Conservation (phyloP, 2,888 invertebrate genomes). For the Xestia sexstrigata region DNA sequence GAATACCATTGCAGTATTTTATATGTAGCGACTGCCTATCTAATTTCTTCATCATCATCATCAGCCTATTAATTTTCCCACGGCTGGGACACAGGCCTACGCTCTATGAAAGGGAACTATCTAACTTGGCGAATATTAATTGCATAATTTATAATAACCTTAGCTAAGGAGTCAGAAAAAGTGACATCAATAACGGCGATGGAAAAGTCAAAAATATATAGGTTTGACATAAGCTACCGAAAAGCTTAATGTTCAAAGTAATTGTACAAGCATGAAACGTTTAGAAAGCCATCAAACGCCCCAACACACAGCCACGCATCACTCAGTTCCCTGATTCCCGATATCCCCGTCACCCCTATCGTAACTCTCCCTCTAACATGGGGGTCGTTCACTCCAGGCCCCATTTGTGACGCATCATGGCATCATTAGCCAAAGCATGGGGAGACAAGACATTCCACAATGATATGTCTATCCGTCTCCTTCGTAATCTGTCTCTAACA, state of each 20-base stretch:
- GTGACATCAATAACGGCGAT: not conserved
- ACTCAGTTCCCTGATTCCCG: slow-evolving; percentile 1
- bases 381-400: slow-evolving; percentile 28
- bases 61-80: no score
- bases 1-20: no score
- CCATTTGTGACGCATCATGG: slow-evolving; percentile 44
- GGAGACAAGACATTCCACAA: slow-evolving; percentile 28
- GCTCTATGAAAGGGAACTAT: no score
- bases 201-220: not conserved
- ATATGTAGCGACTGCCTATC: no score
- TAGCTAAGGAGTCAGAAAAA: no score
- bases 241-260: not conserved
- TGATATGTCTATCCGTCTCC: slow-evolving; percentile 34
- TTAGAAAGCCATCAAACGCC: not conserved
- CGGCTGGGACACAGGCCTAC: no score
- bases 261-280: not conserved
- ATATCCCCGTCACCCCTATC: not conserved
- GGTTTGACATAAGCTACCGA: not conserved
- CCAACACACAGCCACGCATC: not conserved
- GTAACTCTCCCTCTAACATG: not conserved
- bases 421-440: slow-evolving; percentile 39
- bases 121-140: no score
- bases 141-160: no score
- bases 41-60: no score
- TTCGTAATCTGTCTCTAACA: slow-evolving; percentile 39